Base-by-base conservation (phyloP, 2,797 vertebrate genomes). In the Fringilla coelebs region DNA sequence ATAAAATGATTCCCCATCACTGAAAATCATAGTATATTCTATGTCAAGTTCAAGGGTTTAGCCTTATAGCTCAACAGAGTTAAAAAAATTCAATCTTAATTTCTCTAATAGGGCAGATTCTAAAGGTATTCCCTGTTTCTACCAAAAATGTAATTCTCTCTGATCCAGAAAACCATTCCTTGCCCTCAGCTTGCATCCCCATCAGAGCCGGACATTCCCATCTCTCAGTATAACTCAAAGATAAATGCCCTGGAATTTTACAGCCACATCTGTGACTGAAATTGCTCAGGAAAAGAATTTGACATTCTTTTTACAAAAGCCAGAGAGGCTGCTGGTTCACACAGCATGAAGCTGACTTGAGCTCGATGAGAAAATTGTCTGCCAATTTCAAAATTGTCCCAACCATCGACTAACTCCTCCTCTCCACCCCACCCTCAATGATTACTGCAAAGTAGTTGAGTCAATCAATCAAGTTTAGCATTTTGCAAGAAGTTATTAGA, bases 171-270 rank as follows among this genome's bases (percentile, higher is more conserved):
- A 71, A 43, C 2, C 16, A 19, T 17, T 89, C 18, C 43, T 70
- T 84, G 90, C 18, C 13, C 22, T 24, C 18, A 55, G 52, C 3
- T 79, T 73, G 76, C 12, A 55, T 28, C 43, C n/a, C 20, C 3
- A 1, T 43, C 46, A 62, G 58, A 90, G 29, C 4, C 0, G 0
- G 46, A 77, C 7, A 13, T 24, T 54, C 5, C 11, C 11, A 12
- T 9, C 18, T 76, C 60, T 76, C 36, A 48, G 8, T 34, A 41
- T 17, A 66, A 61, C 14, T 61, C 17, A 62, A 43, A 66, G 45
- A 67, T 57, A 77, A 83, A 40, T 81, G 24, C 32, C 32, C 41
- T 57, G 31, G 57, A 88, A 71, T 66, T 8, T 2, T 62, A 51
- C 5, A 70, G 46, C 3, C 26, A 20, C 14, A 70, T 55, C 13